Conservation (phyloP, 2,113 vertebrate species). For the Thymallus thymallus region DNA sequence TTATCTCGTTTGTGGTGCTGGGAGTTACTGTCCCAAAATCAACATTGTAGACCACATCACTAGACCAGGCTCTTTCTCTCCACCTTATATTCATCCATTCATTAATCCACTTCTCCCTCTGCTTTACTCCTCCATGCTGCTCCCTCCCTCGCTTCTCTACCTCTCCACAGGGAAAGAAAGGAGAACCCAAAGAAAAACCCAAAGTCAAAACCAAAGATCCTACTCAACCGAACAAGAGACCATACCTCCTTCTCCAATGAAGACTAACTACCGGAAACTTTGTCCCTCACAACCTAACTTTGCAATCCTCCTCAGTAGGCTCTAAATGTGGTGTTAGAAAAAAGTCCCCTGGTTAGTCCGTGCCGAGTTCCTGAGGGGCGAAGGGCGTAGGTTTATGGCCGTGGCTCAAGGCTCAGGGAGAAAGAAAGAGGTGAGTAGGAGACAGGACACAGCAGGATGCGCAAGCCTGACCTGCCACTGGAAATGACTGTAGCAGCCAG, state of each 20-base stretch:
- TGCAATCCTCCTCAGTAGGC: neutral
- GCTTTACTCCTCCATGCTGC: constrained; percentile 29
- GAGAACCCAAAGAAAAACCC: constrained; percentile 9
- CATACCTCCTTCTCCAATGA: neutral
- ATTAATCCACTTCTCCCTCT: neutral
- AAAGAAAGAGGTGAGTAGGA: neutral
- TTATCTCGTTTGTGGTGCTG: too few species aligned
- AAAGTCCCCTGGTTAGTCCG: neutral
- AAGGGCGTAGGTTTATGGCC: neutral
- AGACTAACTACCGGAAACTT: neutral
- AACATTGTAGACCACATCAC: too few species aligned
- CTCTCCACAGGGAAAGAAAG: constrained; percentile 9
- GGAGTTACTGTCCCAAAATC: too few species aligned
- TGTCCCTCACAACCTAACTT: neutral
- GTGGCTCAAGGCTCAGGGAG: neutral
- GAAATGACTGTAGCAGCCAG: constrained; percentile 23
- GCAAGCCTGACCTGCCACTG: neutral
- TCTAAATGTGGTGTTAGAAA: neutral
- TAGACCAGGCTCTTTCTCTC: neutral
- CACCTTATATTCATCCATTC: constrained; percentile 3
- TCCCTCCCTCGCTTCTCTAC: constrained; percentile 36
- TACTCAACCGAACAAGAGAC: neutral
- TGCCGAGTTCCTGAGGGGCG: too few species aligned
- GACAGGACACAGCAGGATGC: neutral
- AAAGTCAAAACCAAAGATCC: neutral